Evolutionary conservation across 2,888 invertebrate genomes (phyloP), one percentile per base, ranked within the genome.

Genomic region (Clanis bilineata): DNA sequence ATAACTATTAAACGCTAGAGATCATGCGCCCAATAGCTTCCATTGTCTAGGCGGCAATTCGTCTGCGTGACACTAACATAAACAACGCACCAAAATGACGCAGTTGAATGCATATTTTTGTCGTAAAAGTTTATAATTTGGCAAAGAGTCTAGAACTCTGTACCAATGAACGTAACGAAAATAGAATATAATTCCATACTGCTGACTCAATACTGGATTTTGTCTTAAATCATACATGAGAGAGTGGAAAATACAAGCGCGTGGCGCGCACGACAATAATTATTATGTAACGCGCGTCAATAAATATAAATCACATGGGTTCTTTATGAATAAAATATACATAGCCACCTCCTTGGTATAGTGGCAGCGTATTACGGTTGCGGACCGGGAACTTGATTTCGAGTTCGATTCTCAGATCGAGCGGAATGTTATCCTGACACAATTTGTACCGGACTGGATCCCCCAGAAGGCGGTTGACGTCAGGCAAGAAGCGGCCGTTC

Each of bases 81-180:
- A 76, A 77, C 74, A 73, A 70, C 69, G 70, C 66, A 70, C 65
- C 70, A 69, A 69, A 64, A 75, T 79, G 81, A 82, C 83, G 82
- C 79, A 82, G 79, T 80, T 80, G 67, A 74, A 70, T 79, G 80
- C 79, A 85, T 83, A 87, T 85, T 88, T 88, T 85, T 87, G 83
- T 85, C 85, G 79, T 87, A 83, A 80, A 83, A 84, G 76, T 88
- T 85, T 84, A 90, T 85, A 85, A 85, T 85, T 88, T 89, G 88
- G 88, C 89, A 90, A 71, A 74, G 79, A 82, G 79, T 80, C 80
- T 83, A 81, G 81, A 82, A 76, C 76, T 77, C 73, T 72, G 74
- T 76, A 80, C 79, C 80, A 79, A 81, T 86, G 80, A 81, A 82
- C 76, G 82, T 76, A 80, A 74, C 82, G 75, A 77, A 85, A 87